A percentile compares a stretch with the other conserved stretches of the same genome.
phyloP scores from a whole-genome alignment of 2,888 invertebrate species.

The Malthinus seriepunctatus region DNA sequence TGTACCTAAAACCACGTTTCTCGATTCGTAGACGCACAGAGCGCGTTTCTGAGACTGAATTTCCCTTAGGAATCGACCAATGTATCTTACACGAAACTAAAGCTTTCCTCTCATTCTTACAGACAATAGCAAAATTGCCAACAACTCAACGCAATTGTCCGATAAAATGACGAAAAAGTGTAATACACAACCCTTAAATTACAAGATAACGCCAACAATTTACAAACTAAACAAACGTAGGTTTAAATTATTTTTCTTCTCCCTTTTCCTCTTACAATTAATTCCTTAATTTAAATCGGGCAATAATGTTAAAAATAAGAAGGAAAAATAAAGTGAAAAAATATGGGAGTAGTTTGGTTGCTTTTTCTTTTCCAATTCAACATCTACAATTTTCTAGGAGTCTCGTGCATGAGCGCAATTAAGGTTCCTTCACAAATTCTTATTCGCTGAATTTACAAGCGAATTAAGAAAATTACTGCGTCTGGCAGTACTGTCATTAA shows the following conservation, averaged over 20 bases:
- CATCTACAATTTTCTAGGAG: slow-evolving; percentile 5
- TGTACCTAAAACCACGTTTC: slow-evolving; percentile 26
- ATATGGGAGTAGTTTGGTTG: too few relatives aligned
- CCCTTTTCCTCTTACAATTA: too few relatives aligned
- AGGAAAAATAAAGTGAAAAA: too few relatives aligned
- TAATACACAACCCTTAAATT: slow-evolving; percentile 16
- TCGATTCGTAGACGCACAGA: slow-evolving; percentile 28
- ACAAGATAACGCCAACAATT: slow-evolving; percentile 3
- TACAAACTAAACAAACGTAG: not conserved
- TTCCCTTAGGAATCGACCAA: slow-evolving; percentile 30
- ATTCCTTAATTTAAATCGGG: too few relatives aligned
- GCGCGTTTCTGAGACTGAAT: slow-evolving; percentile 29
- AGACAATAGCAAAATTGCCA: slow-evolving; percentile 29
- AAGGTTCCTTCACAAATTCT: slow-evolving; percentile 44
- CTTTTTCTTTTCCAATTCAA: not conserved
- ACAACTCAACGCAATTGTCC: slow-evolving; percentile 27
- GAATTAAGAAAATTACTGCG: slow-evolving; percentile 46
- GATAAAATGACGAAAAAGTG: slow-evolving; percentile 27
- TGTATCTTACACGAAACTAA: slow-evolving; percentile 27
- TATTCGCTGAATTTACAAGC: slow-evolving; percentile 44
- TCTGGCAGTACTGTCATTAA: slow-evolving; percentile 39
- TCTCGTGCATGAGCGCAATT: slow-evolving; percentile 45
- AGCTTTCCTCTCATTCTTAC: slow-evolving; percentile 28
- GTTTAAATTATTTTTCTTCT: too few relatives aligned
- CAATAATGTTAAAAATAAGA: too few relatives aligned